A percentile compares a stretch with the other conserved stretches of the same genome.
phyloP scores from a whole-genome alignment of 1,140 invertebrate species.

The Polypedilum vanderplanki region DNA sequence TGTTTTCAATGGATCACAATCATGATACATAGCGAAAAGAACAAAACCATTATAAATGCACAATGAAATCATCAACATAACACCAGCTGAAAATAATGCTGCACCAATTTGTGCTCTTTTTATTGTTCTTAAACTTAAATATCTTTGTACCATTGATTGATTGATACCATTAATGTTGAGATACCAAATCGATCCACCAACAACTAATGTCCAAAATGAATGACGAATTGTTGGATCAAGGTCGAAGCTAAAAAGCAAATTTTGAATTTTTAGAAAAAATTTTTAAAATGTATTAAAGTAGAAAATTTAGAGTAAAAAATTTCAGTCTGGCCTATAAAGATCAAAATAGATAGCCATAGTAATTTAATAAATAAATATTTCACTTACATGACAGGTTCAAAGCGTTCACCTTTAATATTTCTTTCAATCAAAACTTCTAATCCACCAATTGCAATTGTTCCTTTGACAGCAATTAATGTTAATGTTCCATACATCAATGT shows the following conservation, averaged over 20 bases:
- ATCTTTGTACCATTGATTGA: conserved; percentile 75
- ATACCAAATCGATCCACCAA: conserved; percentile 78
- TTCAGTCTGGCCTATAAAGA: too few relatives aligned
- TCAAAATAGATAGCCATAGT: too few relatives aligned
- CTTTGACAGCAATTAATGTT: conserved; percentile 70
- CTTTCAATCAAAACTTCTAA: conserved; percentile 58
- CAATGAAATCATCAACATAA: conserved; percentile 54
- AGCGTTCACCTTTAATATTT: conserved; percentile 61
- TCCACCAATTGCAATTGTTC: conserved; percentile 71
- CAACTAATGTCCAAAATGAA: conserved; percentile 65
- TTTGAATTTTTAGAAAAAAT: too few relatives aligned
- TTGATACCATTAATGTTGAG: conserved; percentile 72
- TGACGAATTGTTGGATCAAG: conserved; percentile 46
- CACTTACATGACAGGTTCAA: conserved; percentile 66
- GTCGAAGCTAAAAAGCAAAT: neutral
- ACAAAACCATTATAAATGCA: conserved; percentile 68
- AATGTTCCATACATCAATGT: conserved; percentile 78
- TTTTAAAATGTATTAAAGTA: too few relatives aligned
- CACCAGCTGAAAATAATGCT: conserved; percentile 43
- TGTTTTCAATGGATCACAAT: conserved; percentile 65
- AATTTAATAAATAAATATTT: too few relatives aligned
- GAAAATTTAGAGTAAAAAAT: too few relatives aligned
- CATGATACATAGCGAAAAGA: conserved; percentile 66
- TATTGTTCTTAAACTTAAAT: conserved; percentile 60
- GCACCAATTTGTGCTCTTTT: conserved; percentile 50